Evolutionary conservation across 2,113 vertebrate genomes (phyloP).

Genomic region (Caranx ignobilis): DNA sequence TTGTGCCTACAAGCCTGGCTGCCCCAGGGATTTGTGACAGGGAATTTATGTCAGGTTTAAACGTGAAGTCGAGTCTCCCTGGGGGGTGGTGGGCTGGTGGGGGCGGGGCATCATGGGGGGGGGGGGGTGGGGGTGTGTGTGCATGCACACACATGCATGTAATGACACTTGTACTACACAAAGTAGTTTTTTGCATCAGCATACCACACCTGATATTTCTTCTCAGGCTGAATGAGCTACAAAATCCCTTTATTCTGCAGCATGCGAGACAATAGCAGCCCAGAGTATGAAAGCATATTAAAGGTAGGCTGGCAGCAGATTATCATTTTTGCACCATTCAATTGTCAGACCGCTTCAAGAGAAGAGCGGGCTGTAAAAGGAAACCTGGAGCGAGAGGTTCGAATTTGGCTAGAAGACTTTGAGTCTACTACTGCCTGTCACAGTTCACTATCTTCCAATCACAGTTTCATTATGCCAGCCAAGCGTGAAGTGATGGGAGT

Average conservation of each 20-base stretch:
- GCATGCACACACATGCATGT: constrained; percentile 34
- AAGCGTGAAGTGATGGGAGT: constrained; percentile 70
- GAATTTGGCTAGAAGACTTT: constrained; percentile 69
- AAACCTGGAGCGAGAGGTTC: constrained; percentile 59
- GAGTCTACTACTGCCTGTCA: constrained; percentile 70
- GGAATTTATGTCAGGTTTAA: constrained; percentile 85
- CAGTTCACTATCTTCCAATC: constrained; percentile 79
- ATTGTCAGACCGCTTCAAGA: constrained; percentile 67
- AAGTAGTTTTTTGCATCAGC: constrained; percentile 26
- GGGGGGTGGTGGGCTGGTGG: background rate
- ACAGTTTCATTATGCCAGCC: constrained; percentile 77
- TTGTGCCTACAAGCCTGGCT: constrained; percentile 82
- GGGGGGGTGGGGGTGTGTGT: background rate
- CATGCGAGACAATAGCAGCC: constrained; percentile 37
- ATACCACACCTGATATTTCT: constrained; percentile 36
- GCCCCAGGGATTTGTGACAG: constrained; percentile 82
- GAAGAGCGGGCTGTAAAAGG: constrained; percentile 57
- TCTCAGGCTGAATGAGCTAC: constrained; percentile 17
- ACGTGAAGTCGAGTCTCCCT: constrained; percentile 60
- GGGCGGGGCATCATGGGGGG: background rate
- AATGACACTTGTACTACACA: constrained; percentile 30
- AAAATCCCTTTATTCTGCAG: constrained; percentile 32
- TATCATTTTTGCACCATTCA: constrained; percentile 71
- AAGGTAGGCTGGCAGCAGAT: constrained; percentile 59
- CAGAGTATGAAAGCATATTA: constrained; percentile 52